Evolutionary conservation across 2,797 vertebrate genomes (phyloP), one percentile per base, ranked within the genome.

Genomic region (Muscicapa comitata): DNA sequence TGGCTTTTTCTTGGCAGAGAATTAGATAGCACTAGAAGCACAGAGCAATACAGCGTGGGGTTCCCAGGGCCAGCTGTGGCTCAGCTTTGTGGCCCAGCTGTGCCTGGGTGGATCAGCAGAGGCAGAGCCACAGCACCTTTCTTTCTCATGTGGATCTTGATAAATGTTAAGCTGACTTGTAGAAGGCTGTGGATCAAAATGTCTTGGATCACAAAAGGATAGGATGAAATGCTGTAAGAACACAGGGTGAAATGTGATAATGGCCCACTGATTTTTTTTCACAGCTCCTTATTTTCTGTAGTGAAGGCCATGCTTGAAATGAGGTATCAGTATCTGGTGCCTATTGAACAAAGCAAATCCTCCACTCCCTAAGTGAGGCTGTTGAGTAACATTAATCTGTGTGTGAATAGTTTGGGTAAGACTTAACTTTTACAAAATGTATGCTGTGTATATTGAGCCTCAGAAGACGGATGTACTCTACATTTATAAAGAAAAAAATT

Each of bases 1-100:
- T 90, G 73, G 12, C 47, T 90, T 90, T 94, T 91, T 75, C 50
- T 94, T 90, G 96, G 71, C 94, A 78, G 73, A 65, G 62, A 54
- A 82, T 75, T 72, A 33, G 28, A 50, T 28, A 63, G 65, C 54
- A 48, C 20, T 45, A 71, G 38, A 68, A 61, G 20, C 28, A 61
- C 7, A 75, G 82, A 24, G 57, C 55, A 63, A 28, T 86, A 28
- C 28, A 77, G 28, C 0, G 0, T 3, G 3, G 40, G 28, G 13
- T 81, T 88, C 73, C 19, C 2, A 5, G 31, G 76, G 26, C 58
- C 76, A 84, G 73, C 68, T 86, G 83, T n/a, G 54, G 37, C 79
- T 86, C 45, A 23, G 33, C 33, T 88, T 43, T 0, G 0, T 65
- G 37, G 50, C 21, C 53, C 73, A 83, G 66, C 73, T 96, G 70